A percentile compares a stretch with the other conserved stretches of the same genome.
phyloP scores from a whole-genome alignment of 2,797 vertebrate species.

The Melanotaenia parkinsoni region DNA sequence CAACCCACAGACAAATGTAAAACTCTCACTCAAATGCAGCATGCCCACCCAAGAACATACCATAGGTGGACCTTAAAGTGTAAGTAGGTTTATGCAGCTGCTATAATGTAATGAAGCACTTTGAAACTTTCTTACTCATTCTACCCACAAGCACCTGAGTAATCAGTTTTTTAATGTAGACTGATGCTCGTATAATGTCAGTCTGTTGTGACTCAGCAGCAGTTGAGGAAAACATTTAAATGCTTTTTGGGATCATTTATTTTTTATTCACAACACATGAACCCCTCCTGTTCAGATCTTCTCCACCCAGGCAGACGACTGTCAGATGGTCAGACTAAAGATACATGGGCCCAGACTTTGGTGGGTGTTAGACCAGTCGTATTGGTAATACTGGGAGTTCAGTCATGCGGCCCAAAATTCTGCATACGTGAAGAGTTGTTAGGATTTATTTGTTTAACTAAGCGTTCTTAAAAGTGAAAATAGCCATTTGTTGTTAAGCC shows the following conservation, averaged over 20 bases:
- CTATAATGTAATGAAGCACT: conserved; percentile 64
- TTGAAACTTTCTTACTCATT: conserved; percentile 66
- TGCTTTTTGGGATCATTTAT: conserved; percentile 27
- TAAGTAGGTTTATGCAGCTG: conserved; percentile 68
- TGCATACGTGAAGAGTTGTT: conserved; percentile 59
- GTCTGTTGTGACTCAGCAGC: conserved; percentile 58
- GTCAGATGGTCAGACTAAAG: conserved; percentile 13
- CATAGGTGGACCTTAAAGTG: conserved; percentile 52
- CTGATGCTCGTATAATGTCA: conserved; percentile 47
- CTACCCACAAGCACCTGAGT: conserved; percentile 64
- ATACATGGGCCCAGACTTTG: conserved; percentile 13
- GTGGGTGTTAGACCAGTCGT: conserved; percentile 31
- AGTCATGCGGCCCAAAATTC: conserved; percentile 61
- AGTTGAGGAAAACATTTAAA: conserved; percentile 53
- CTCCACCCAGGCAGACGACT: conserved; percentile 26
- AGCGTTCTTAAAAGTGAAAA: conserved; percentile 77
- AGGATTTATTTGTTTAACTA: conserved; percentile 82
- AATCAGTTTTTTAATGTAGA: conserved; percentile 63
- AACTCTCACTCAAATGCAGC: conserved; percentile 2
- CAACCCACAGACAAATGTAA: not conserved
- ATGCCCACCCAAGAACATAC: conserved; percentile 32
- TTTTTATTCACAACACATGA: conserved; percentile 39
- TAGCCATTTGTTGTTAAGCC: conserved; percentile 74
- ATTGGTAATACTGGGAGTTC: conserved; percentile 37
- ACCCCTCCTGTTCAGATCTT: conserved; percentile 63